These are phyloP conservation scores for Antennarius striatus DNA, from an alignment of 2,113 vertebrate species.

Conservation along the genomic window DNA sequence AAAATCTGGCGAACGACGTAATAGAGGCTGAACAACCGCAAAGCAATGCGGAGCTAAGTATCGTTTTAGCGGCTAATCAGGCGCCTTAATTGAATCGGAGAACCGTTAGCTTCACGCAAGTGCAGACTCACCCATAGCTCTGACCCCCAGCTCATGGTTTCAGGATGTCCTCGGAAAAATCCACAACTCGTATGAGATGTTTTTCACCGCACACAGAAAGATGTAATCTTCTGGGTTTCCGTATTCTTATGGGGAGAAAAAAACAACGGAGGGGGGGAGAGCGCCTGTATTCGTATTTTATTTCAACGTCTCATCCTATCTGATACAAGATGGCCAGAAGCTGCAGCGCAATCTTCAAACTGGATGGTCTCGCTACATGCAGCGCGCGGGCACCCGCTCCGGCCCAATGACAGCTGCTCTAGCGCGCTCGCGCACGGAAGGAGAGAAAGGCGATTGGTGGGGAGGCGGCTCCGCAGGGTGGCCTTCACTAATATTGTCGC, in stretches of 20 bases:
- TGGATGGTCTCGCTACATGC: constrained; percentile 45
- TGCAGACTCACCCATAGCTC: constrained; percentile 78
- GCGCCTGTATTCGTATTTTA: not conserved
- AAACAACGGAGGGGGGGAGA: not conserved
- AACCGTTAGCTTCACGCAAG: constrained; percentile 37
- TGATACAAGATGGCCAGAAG: constrained; percentile 72
- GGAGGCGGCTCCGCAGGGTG: constrained; percentile 33
- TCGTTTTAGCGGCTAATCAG: constrained; percentile 14
- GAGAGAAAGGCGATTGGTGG: not conserved
- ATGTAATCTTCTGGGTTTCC: constrained; percentile 9
- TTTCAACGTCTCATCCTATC: constrained; percentile 69
- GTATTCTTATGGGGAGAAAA: not conserved
- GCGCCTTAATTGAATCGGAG: not conserved
- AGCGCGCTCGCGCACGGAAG: constrained; percentile 48
- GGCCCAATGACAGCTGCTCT: constrained; percentile 71
- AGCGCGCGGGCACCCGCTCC: constrained; percentile 58
- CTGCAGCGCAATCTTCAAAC: constrained; percentile 65
- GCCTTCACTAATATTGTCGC: constrained; percentile 21
- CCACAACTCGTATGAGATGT: constrained; percentile 64
- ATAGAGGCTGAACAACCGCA: not conserved
- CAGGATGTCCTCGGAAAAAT: constrained; percentile 74
- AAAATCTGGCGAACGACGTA: not conserved
- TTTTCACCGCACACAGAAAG: constrained; percentile 36
- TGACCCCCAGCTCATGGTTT: constrained; percentile 82
- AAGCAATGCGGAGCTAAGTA: not conserved